These are phyloP conservation scores for Ericerus pela DNA, from an alignment of 1,140 invertebrate species.

Conservation along the genomic window DNA sequence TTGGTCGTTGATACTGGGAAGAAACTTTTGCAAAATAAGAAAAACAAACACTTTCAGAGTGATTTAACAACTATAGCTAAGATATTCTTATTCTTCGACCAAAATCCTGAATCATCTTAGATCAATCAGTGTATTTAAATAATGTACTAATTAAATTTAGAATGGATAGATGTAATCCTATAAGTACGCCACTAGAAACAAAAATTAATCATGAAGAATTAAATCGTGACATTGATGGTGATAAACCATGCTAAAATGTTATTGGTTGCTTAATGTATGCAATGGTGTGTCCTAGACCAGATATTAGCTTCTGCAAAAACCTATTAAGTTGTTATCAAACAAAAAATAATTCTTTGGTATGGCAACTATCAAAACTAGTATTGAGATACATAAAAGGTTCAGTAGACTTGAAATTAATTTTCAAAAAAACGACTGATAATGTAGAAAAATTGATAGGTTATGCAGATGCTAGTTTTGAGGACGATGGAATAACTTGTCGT, in stretches of 20 bases:
- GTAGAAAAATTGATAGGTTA: conserved; percentile 4
- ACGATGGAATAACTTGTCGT: not conserved
- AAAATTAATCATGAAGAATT: not conserved
- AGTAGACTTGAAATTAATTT: conserved; percentile 19
- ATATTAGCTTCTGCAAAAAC: conserved; percentile 23
- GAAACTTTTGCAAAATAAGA: too few species aligned
- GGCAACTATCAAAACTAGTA: conserved; percentile 24
- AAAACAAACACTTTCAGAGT: too few species aligned
- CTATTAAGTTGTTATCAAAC: conserved; percentile 22
- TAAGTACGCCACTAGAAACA: conserved; percentile 10
- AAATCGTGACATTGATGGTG: conserved; percentile 17
- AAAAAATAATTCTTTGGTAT: conserved; percentile 21
- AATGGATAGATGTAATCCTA: conserved; percentile 9
- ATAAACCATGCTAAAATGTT: conserved; percentile 11
- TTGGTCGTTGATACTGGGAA: too few species aligned
- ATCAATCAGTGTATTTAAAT: conserved; percentile 13
- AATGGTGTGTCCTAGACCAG: conserved; percentile 16
- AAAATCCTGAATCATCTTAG: too few species aligned
- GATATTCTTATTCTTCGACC: too few species aligned
- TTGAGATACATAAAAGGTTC: conserved; percentile 25
- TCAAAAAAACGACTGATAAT: conserved; percentile 9
- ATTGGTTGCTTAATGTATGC: conserved; percentile 18
- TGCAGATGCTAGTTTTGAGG: conserved; percentile 19
- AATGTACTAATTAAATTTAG: conserved; percentile 14
- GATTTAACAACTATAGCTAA: too few species aligned